Evolutionary conservation across 2,888 invertebrate species (phyloP).

Genomic region (Hemithea aestivaria): DNA sequence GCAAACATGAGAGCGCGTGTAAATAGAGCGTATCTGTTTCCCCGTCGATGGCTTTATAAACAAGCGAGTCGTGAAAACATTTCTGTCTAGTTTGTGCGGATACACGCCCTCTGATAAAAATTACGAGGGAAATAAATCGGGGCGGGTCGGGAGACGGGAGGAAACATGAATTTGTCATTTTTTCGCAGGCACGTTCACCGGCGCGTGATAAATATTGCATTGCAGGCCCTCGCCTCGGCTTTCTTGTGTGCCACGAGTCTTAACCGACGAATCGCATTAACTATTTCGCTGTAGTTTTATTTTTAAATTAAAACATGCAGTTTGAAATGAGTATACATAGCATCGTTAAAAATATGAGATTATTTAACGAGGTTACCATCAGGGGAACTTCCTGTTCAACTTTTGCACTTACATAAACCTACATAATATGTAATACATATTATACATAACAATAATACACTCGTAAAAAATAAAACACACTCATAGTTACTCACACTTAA

Average conservation of each 20-base stretch:
- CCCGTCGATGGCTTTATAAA: conserved; percentile 74
- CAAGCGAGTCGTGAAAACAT: conserved; percentile 73
- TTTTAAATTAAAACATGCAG: too few species aligned
- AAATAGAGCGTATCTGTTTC: conserved; percentile 73
- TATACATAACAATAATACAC: too few species aligned
- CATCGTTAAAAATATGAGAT: too few species aligned
- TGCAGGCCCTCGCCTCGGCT: conserved; percentile 59
- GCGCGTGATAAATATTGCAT: conserved; percentile 77
- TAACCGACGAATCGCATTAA: conserved; percentile 51
- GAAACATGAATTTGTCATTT: conserved; percentile 77
- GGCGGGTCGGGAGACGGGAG: conserved; percentile 45
- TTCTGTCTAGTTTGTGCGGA: conserved; percentile 68
- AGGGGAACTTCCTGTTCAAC: too few species aligned
- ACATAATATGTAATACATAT: too few species aligned
- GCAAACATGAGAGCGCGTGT: conserved; percentile 60
- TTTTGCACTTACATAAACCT: too few species aligned
- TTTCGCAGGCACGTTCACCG: conserved; percentile 73
- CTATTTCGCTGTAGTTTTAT: conserved; percentile 45
- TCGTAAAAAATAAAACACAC: too few species aligned
- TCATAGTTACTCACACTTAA: too few species aligned
- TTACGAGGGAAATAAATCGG: conserved; percentile 72
- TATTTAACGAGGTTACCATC: too few species aligned
- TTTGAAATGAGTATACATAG: too few species aligned
- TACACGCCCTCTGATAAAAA: conserved; percentile 71
- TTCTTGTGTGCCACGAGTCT: conserved; percentile 34